Base-by-base conservation (phyloP, 1,140 invertebrate genomes). In the Branchinecta lynchi region DNA sequence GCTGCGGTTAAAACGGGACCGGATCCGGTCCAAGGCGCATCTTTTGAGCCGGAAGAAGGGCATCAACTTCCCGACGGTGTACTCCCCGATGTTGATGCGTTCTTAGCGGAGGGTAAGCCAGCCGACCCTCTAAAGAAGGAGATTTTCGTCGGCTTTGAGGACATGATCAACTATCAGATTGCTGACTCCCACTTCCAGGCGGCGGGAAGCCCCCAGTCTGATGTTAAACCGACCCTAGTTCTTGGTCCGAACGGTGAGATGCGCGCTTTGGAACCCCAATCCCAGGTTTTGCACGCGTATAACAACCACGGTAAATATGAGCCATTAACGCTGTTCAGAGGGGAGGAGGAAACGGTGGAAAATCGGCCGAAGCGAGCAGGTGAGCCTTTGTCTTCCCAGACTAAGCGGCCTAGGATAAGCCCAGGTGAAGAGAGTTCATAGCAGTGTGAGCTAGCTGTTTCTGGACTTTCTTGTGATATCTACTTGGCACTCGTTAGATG, bases 71-170 rank as follows among this genome's bases (percentile, higher is more conserved):
- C 51, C 17, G 51, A 60, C 3, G 51, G 51, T 60, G 51, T 60
- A 60, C 51, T 60, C 51, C 51, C 51, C 17, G 51, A 60, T 60
- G 51, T 60, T 60, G 51, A 60, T 20, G 51, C 51, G 12, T 60
- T 60, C 17, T 20, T 60, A 15, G 51, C 51, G 12, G 51, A 60
- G 17, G 51, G 51, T 15, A 60, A 60, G 17, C 17, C 51, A 15
- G 12, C 51, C 12, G 51, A 60, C 12, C 12, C 17, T 60, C 12
- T 60, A 15, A 60, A 60, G 17, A 60, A 60, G 12, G 51, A 60
- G 17, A 20, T 60, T 12, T 60, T 60, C 6, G 51, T 60, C 17
- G 51, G 51, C 17, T 60, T 60, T 60, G 51, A 60, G 6, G 51
- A 60, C 51, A 60, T 60, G 51, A 60, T 60, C 51, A 60, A 60